Evolutionary conservation across 2,888 invertebrate species (phyloP).

Genomic region (Phania funesta): DNA sequence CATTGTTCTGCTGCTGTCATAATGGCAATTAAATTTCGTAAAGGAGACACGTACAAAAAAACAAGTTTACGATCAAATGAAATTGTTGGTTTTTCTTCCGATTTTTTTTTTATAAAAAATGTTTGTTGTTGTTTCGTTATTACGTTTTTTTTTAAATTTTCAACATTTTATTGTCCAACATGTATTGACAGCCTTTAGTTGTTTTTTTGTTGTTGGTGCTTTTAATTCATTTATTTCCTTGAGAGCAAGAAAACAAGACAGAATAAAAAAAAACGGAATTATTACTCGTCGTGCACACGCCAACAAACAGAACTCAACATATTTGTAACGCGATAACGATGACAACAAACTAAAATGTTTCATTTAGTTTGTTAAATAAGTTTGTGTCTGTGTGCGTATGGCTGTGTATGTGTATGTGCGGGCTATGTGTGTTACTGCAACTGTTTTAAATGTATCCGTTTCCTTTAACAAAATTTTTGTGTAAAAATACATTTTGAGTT

Average conservation of each 20-base stretch:
- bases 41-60: not conserved
- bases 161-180: constrained; percentile 47
- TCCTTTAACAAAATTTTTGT: constrained; percentile 55
- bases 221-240: constrained; percentile 38
- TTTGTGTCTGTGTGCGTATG: not conserved
- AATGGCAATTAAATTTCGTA: constrained; percentile 40
- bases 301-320: not conserved
- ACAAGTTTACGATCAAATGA: not conserved
- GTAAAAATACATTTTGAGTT: constrained; percentile 24
- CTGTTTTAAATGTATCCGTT: constrained; percentile 64
- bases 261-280: not conserved
- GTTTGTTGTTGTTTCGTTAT: constrained; percentile 46
- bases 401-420: not conserved
- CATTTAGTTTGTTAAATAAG: not conserved
- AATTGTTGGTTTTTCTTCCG: not conserved
- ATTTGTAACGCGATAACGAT: constrained; percentile 36
- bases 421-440: constrained; percentile 26
- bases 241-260: constrained; percentile 3
- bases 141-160: constrained; percentile 31
- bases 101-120: constrained; percentile 31
- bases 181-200: constrained; percentile 52
- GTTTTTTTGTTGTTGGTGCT: not conserved
- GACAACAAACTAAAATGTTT: constrained; percentile 48
- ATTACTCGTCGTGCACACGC: not conserved
- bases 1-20: constrained; percentile 44